A percentile compares a stretch with the other conserved stretches of the same genome.
phyloP scores from a whole-genome alignment of 1,140 invertebrate species.

The Listronotus oregonensis region DNA sequence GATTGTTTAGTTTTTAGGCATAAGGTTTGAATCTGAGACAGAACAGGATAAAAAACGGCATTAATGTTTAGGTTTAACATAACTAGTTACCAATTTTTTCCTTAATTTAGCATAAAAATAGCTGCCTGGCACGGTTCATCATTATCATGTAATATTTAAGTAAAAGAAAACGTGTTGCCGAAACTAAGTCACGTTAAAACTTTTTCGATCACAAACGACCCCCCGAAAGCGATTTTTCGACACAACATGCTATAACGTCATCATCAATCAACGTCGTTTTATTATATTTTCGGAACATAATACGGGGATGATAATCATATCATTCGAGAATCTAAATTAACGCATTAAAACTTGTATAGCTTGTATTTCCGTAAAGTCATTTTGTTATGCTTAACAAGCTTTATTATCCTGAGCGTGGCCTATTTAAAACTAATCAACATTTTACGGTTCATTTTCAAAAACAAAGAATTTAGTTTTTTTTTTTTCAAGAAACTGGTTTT shows the following conservation, averaged over 20 bases:
- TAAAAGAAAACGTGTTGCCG: too few relatives aligned
- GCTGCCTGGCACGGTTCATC: too few relatives aligned
- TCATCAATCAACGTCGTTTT: conserved; percentile 28
- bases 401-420: conserved; percentile 15
- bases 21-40: too few relatives aligned
- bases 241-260: not conserved
- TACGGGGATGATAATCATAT: conserved; percentile 18
- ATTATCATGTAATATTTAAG: too few relatives aligned
- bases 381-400: conserved; percentile 21
- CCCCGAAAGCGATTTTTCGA: conserved; percentile 8
- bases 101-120: too few relatives aligned
- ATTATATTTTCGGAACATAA: conserved; percentile 24
- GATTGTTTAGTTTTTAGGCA: too few relatives aligned
- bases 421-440: conserved; percentile 18
- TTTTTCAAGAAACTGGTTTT: not conserved
- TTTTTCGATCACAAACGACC: too few relatives aligned
- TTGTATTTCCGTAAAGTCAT: conserved; percentile 24
- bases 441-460: conserved; percentile 3
- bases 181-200: too few relatives aligned
- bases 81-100: too few relatives aligned
- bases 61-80: too few relatives aligned
- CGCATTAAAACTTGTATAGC: conserved; percentile 24
- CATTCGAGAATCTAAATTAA: conserved; percentile 27
- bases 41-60: too few relatives aligned
- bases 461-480: conserved; percentile 12